Conservation (phyloP, 2,113 vertebrate species). For the Cebidichthys violaceus region DNA sequence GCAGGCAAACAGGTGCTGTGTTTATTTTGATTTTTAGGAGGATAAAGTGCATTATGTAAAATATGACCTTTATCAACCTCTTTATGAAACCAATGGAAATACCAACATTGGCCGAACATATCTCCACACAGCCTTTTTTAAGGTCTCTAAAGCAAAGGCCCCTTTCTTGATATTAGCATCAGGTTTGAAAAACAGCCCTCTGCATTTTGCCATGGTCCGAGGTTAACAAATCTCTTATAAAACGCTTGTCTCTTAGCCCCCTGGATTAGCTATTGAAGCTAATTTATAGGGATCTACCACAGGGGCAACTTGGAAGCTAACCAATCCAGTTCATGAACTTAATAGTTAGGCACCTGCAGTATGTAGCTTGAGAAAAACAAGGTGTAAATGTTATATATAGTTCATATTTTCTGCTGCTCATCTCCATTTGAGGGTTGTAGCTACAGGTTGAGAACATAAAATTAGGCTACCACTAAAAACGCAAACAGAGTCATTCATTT, state of each 20-base stretch:
- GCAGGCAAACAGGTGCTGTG: slow-evolving; percentile 87
- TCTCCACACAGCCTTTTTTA: background rate
- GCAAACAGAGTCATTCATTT: background rate
- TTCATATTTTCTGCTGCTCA: background rate
- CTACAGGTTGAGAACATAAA: background rate
- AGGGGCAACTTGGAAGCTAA: background rate
- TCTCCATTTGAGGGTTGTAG: no score
- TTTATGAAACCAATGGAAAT: background rate
- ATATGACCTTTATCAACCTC: slow-evolving; percentile 50
- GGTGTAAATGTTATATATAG: background rate
- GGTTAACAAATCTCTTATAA: background rate
- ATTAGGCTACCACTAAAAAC: background rate
- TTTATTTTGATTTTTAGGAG: slow-evolving; percentile 49
- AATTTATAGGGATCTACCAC: background rate
- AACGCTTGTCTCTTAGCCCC: background rate
- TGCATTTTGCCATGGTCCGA: background rate
- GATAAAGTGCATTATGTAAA: slow-evolving; percentile 29
- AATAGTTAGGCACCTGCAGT: background rate
- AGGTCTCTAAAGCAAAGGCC: background rate
- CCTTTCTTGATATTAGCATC: background rate
- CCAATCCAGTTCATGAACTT: background rate
- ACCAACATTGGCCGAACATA: background rate
- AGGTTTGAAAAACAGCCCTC: background rate
- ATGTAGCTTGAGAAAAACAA: background rate
- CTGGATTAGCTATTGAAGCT: background rate